Evolutionary conservation across 2,797 vertebrate species (phyloP).

Genomic region (Alca torda): DNA sequence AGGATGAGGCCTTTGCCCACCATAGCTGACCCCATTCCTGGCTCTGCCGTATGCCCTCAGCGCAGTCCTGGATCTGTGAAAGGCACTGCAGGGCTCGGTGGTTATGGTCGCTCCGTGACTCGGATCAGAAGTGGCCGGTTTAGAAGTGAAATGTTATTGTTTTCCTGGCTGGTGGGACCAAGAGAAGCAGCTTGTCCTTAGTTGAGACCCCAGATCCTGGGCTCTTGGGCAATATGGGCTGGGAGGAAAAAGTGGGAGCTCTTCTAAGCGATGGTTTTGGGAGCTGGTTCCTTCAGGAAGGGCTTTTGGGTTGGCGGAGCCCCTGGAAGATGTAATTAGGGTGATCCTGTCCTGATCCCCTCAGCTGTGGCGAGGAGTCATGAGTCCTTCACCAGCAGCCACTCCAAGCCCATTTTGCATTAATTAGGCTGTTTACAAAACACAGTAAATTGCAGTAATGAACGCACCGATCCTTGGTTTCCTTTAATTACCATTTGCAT

Average conservation of each 20-base stretch:
- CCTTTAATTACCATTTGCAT: slow-evolving; percentile 52
- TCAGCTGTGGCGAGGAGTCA: neutral
- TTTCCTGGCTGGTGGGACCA: neutral
- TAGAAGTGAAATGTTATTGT: neutral
- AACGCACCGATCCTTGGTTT: neutral
- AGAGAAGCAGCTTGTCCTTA: neutral
- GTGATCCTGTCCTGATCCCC: slow-evolving; percentile 28
- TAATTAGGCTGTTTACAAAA: slow-evolving; percentile 67
- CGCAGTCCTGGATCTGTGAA: neutral
- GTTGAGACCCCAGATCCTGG: neutral
- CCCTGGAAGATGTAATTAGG: slow-evolving; percentile 20
- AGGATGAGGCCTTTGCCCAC: neutral
- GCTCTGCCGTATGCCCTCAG: accelerated
- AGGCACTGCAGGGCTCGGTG: accelerated
- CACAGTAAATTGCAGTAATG: slow-evolving; percentile 47
- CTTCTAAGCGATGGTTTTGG: neutral
- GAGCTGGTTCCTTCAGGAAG: neutral
- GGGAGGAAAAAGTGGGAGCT: neutral
- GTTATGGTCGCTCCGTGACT: accelerated
- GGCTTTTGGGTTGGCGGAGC: neutral
- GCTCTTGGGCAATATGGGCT: neutral
- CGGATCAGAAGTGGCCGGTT: neutral
- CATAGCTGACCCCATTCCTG: neutral
- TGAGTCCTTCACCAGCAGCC: slow-evolving; percentile 21
- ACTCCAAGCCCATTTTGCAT: slow-evolving; percentile 42